phyloP scores from a whole-genome alignment of 2,888 invertebrate genomes.

The Troglohyphantes excavatus region DNA sequence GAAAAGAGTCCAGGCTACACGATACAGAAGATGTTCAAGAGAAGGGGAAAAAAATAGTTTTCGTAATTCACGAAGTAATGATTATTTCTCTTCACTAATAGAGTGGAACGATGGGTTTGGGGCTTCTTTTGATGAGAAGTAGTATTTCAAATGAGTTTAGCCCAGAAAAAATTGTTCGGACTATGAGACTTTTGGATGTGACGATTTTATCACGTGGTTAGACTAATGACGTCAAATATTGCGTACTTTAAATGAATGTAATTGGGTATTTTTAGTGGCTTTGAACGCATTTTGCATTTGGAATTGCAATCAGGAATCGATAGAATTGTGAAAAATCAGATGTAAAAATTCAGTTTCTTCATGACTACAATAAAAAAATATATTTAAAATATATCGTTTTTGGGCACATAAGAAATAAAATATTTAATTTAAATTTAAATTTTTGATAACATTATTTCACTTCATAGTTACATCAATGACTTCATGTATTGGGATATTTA shows the following conservation, averaged over 20 bases:
- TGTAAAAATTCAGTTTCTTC: no score
- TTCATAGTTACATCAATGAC: no score
- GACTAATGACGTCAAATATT: neutral
- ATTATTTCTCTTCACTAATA: slow-evolving; percentile 55
- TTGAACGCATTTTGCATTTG: neutral
- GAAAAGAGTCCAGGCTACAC: neutral
- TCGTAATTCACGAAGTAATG: slow-evolving; percentile 43
- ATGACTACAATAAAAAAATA: no score
- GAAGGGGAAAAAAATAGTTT: slow-evolving; percentile 9
- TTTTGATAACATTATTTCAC: no score
- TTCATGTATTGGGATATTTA: no score
- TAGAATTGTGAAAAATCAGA: no score
- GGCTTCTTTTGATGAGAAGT: slow-evolving; percentile 20
- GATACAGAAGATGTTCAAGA: slow-evolving; percentile 12
- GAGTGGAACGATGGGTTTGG: slow-evolving; percentile 22
- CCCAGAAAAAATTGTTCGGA: neutral
- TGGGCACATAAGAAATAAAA: no score
- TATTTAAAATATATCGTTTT: no score
- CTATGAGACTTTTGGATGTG: slow-evolving; percentile 3
- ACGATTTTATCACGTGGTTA: slow-evolving; percentile 5
- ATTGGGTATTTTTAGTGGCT: slow-evolving; percentile 3
- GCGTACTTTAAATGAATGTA: neutral
- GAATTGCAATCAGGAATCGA: neutral
- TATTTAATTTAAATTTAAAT: no score
- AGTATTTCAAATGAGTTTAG: slow-evolving; percentile 27